Conservation (phyloP, 2,797 vertebrate species). For the Centropyge bicolor region DNA sequence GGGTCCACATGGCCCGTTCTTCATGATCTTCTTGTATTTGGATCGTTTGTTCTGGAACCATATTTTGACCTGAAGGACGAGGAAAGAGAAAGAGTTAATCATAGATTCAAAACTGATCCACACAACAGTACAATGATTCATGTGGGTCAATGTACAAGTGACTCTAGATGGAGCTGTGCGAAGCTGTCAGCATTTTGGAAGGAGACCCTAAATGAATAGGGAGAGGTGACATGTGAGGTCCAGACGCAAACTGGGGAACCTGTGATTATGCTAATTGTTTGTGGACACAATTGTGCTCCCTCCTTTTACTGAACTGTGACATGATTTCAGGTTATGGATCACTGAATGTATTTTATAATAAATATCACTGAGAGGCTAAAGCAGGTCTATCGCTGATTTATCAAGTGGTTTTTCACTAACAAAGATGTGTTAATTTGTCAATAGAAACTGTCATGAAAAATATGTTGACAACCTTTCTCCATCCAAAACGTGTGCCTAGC, state of each 20-base stretch:
- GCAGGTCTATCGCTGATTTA: not conserved
- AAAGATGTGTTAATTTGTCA: not conserved
- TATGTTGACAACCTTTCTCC: not conserved
- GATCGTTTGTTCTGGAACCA: conserved; percentile 98
- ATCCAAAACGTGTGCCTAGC: too few species aligned
- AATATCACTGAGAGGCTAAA: not conserved
- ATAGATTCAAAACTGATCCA: not conserved
- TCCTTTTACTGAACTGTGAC: not conserved
- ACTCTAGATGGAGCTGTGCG: not conserved
- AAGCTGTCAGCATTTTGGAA: not conserved
- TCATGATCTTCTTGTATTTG: conserved; percentile 97
- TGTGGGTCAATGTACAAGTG: not conserved
- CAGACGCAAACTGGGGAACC: not conserved
- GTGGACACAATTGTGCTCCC: too few species aligned
- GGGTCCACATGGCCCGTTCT: conserved; percentile 87
- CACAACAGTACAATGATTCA: not conserved
- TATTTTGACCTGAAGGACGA: conserved; percentile 90
- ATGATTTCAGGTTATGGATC: too few species aligned
- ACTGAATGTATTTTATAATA: not conserved
- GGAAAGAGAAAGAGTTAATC: not conserved
- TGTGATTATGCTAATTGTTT: not conserved
- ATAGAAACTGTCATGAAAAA: not conserved
- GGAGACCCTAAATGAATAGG: not conserved
- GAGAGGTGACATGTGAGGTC: not conserved
- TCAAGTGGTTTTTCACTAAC: not conserved